phyloP scores from a whole-genome alignment of 2,888 invertebrate genomes.

The Thecophora atra region DNA sequence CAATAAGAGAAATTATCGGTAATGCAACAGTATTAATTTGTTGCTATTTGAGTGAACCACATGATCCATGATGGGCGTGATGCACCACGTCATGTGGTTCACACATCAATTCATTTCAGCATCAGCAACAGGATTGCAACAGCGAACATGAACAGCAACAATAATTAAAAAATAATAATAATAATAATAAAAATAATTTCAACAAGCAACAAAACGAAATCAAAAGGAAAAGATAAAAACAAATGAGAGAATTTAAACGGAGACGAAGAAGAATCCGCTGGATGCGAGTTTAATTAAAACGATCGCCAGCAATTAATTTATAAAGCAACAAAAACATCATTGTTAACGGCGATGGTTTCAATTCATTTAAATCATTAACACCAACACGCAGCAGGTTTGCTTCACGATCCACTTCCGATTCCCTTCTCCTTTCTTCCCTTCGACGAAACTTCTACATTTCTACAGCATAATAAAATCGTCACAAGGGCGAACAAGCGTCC shows the following conservation, averaged over 20 bases:
- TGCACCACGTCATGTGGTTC: conserved; percentile 34
- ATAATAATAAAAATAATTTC: conserved; percentile 8
- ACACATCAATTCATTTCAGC: conserved; percentile 36
- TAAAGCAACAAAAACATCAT: conserved; percentile 2
- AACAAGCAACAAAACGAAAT: conserved; percentile 1
- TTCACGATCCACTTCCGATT: neutral
- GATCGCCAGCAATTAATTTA: conserved; percentile 33
- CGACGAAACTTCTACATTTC: neutral
- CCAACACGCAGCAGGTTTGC: neutral
- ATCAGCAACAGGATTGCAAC: conserved; percentile 30
- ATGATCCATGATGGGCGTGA: neutral
- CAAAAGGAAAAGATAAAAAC: neutral
- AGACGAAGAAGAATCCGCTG: conserved; percentile 2
- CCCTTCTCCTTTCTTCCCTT: neutral
- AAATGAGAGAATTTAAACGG: neutral
- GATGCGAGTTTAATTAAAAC: conserved; percentile 37
- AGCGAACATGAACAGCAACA: conserved; percentile 4
- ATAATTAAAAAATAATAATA: conserved; percentile 14
- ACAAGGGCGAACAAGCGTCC: neutral
- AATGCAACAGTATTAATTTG: neutral
- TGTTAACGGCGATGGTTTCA: neutral
- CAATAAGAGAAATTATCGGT: no score
- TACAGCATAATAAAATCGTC: neutral
- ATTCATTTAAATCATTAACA: neutral
- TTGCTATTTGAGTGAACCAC: conserved; percentile 12